Base-by-base conservation (phyloP, 2,797 vertebrate genomes). In the Helicolenus hilgendorfi region DNA sequence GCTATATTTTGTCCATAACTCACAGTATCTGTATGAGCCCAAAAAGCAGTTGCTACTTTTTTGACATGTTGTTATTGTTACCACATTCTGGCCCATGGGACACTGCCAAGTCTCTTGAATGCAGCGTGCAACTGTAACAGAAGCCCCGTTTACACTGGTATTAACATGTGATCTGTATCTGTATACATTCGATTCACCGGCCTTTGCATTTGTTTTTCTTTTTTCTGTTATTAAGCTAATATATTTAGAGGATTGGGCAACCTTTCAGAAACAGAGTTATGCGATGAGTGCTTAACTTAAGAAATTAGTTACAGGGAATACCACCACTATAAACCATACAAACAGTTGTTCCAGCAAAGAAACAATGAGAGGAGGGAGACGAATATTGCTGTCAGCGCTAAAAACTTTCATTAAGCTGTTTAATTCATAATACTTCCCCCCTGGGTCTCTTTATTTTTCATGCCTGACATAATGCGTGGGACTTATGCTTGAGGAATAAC, bases 371-470 rank as follows among this genome's bases (percentile, higher is more conserved):
- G 8, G 45, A 64, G 49, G 49, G 56, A 59, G 35, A 55, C 13
- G 26, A 49, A 72, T 62, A 38, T 22, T 29, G 65, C 71, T 72
- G 77, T 35, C 76, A 69, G 38, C 38, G 35, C n/a, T 67, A 71
- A 86, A 74, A 77, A 73, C 29, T 31, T 86, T 65, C 27, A 87
- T 90, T 79, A 85, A 59, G 69, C 72, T 55, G 20, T 72, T 89
- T 76, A 36, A 86, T 82, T 79, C 81, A 73, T 38, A 80, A 74
- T 20, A 65, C 36, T 24, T 11, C 20, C 41, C 69, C 78, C 63
- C 2, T 1, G 71, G 59, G 85, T 62, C 38, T 84, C 58, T 77
- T 84, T 60, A 55, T 76, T 70, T 68, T 88, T 27, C 49, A 77
- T 26, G 68, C 49, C 70, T 68, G 59, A 77, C 36, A 77, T 38